A percentile compares a stretch with the other conserved stretches of the same genome.
These are phyloP conservation scores for Oryzias sinensis DNA, from an alignment of 2,797 vertebrate genomes.

Conservation along the genomic window DNA sequence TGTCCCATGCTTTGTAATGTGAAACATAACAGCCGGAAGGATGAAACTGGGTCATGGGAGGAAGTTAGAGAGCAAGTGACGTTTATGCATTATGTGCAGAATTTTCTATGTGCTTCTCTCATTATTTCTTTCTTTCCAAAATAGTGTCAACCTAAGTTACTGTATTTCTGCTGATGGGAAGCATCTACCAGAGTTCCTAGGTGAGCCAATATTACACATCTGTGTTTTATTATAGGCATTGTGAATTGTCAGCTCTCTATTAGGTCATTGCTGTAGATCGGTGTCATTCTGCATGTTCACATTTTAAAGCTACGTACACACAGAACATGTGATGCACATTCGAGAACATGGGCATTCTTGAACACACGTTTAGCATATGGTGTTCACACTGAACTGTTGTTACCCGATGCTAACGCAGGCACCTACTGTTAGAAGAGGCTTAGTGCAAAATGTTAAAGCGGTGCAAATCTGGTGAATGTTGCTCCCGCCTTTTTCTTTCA, in stretches of 20 bases:
- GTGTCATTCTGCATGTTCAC: slow-evolving; percentile 22
- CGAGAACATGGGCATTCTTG: no score
- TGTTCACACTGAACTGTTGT: no score
- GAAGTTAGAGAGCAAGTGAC: slow-evolving; percentile 25
- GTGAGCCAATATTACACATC: slow-evolving; percentile 79
- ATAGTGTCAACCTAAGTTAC: slow-evolving; percentile 92
- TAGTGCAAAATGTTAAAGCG: no score
- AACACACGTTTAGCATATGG: no score
- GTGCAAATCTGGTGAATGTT: no score
- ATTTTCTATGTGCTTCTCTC: slow-evolving; percentile 45
- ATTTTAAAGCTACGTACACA: not conserved
- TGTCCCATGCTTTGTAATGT: slow-evolving; percentile 33
- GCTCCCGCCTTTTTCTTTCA: no score
- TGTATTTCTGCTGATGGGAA: slow-evolving; percentile 91
- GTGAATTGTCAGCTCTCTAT: slow-evolving; percentile 34
- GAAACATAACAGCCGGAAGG: slow-evolving; percentile 49
- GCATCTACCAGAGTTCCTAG: slow-evolving; percentile 83
- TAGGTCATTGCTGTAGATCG: slow-evolving; percentile 30
- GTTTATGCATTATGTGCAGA: slow-evolving; percentile 36
- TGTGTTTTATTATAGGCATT: slow-evolving; percentile 45
- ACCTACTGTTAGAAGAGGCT: no score
- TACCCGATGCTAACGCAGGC: no score
- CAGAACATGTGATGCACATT: no score
- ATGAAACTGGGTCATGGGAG: slow-evolving; percentile 23
- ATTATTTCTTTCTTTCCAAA: slow-evolving; percentile 53